Evolutionary conservation across 2,113 vertebrate genomes (phyloP).

Genomic region (Hippocampus mohnikei): DNA sequence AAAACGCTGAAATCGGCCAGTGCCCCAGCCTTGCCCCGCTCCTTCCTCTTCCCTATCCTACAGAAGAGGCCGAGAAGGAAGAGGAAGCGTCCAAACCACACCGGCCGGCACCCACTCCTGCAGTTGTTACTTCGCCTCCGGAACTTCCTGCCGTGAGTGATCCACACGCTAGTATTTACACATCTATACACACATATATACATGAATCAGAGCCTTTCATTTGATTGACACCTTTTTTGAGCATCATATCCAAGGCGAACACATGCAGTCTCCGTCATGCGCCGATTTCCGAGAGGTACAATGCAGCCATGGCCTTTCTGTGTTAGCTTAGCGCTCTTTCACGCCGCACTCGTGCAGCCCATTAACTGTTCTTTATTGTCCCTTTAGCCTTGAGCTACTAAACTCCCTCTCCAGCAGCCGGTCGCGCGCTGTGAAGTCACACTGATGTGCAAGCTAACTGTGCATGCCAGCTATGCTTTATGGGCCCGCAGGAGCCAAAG

Average conservation of each 20-base stretch:
- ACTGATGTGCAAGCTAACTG: conserved; percentile 52
- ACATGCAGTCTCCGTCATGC: conserved; percentile 16
- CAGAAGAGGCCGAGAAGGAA: conserved; percentile 55
- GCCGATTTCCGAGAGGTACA: conserved; percentile 36
- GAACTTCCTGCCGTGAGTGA: conserved; percentile 71
- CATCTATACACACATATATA: neutral
- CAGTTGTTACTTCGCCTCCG: conserved; percentile 25
- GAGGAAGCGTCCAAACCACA: conserved; percentile 44
- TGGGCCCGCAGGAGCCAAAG: conserved; percentile 49
- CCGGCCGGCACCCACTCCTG: conserved; percentile 6
- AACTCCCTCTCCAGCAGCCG: conserved; percentile 58
- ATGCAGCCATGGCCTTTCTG: conserved; percentile 48
- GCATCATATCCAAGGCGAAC: neutral
- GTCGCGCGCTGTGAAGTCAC: conserved; percentile 36
- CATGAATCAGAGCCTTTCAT: neutral
- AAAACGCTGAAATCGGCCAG: conserved; percentile 91
- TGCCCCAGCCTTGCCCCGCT: conserved; percentile 74
- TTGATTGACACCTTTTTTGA: no score
- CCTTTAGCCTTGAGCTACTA: conserved; percentile 68
- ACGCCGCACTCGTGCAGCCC: conserved; percentile 61
- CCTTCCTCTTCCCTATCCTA: conserved; percentile 53
- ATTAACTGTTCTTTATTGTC: conserved; percentile 70
- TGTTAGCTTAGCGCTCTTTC: conserved; percentile 64
- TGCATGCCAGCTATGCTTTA: conserved; percentile 54
- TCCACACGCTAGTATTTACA: neutral